Evolutionary conservation across 2,797 vertebrate genomes (phyloP), one percentile per base, ranked within the genome.

Genomic region (Knipowitschia caucasica): DNA sequence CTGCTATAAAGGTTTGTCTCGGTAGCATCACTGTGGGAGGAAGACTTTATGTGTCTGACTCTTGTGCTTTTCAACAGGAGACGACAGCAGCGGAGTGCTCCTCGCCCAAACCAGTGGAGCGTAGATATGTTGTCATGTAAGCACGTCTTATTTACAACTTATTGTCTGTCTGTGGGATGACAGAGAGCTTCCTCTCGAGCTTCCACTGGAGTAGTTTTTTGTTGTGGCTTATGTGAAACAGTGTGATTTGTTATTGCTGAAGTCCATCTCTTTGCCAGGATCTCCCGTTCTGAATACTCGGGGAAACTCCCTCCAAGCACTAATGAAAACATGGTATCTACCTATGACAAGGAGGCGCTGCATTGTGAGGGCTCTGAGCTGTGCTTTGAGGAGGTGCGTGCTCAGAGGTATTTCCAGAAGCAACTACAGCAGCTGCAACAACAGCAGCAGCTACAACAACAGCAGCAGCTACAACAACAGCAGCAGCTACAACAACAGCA

Each of bases 271-370:
- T n/a, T n/a, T n/a, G n/a, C n/a, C 78, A 92, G 91, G 29, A 73
- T 88, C 6, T 91, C 90, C 0, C 84, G 85, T 30, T 89, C 91
- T 0, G 91, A 89, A 72, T 79, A 65, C 0, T 77, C 81, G 0
- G 79, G 71, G 1, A 1, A 4, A 5, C 24, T 58, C 0, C 27
- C 43, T 7, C 4, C 75, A 0, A 4, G 33, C 15, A 17, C 60
- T 2, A 0, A 61, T 0, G 27, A 75, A 5, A 76, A 87, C 57
- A 83, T 72, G 2, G 61, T 92, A n/a, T 71, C 89, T 0, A 91
- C 89, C 88, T 98, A 98, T 30, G 68, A 80, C 17, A 89, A 81
- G 60, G 85, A 84, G 0, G 86, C 88, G 8, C 90, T 99, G 0
- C 1, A 80, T 3, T 90, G 84, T 8, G 87, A 90, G 11, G 93